Percentiles rank a stretch among this genome's conserved stretches.
Evolutionary conservation across 2,888 invertebrate genomes (phyloP).

Genomic region (Philopedon plagiatum): DNA sequence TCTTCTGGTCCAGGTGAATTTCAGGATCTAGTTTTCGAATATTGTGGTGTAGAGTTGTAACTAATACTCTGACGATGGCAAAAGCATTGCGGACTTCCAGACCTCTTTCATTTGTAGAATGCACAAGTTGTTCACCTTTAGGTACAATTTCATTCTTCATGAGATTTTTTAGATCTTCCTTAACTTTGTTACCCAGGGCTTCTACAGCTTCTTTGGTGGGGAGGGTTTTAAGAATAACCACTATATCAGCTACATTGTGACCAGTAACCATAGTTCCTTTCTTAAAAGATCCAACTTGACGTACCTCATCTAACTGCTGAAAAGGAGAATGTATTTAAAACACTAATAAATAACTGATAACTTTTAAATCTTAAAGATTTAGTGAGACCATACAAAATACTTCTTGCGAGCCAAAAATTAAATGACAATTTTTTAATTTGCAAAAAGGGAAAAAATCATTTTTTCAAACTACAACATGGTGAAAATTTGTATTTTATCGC

Average conservation of each 20-base stretch:
- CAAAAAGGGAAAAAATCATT: too few relatives aligned
- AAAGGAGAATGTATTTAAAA: conserved; percentile 53
- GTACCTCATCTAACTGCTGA: conserved; percentile 92
- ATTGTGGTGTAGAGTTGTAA: conserved; percentile 96
- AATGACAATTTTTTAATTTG: too few relatives aligned
- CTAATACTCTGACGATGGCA: conserved; percentile 90
- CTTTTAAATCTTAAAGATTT: too few relatives aligned
- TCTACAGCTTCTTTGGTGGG: conserved; percentile 97
- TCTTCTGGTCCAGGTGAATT: conserved; percentile 80
- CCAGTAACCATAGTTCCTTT: conserved; percentile 98
- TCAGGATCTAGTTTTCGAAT: conserved; percentile 94
- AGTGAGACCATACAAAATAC: too few relatives aligned
- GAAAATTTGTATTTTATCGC: too few relatives aligned
- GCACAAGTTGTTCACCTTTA: conserved; percentile 73
- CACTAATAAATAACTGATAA: too few relatives aligned
- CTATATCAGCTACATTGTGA: conserved; percentile 95
- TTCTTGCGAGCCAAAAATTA: too few relatives aligned
- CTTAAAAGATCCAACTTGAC: conserved; percentile 98
- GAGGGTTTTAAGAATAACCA: conserved; percentile 95
- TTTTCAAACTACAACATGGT: too few relatives aligned
- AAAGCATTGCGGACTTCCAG: conserved; percentile 90
- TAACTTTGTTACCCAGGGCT: conserved; percentile 89
- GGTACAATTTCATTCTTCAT: conserved; percentile 76
- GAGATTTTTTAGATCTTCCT: conserved; percentile 87
- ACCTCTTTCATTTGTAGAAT: conserved; percentile 80